These are phyloP conservation scores for Bombyx huttoni DNA, from an alignment of 2,888 invertebrate genomes.

Conservation along the genomic window DNA sequence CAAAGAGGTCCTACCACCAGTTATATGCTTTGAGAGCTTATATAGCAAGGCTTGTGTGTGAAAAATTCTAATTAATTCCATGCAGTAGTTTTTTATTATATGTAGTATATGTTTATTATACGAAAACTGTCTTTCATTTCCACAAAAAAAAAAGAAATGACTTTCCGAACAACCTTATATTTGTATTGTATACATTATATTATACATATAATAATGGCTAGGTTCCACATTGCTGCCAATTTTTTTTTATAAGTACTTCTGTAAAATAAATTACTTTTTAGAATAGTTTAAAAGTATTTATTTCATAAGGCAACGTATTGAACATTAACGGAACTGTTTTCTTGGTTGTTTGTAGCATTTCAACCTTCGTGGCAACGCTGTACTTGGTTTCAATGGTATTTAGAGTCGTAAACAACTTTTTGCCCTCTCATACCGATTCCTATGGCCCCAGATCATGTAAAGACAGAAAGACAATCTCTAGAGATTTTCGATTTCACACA, in stretches of 20 bases:
- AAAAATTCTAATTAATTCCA: too few species aligned
- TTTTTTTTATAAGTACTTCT: background rate
- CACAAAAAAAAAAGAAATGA: too few species aligned
- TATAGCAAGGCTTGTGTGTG: too few species aligned
- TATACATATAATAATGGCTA: too few species aligned
- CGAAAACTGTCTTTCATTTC: too few species aligned
- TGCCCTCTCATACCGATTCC: constrained; percentile 11
- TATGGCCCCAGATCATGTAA: background rate
- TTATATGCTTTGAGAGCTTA: too few species aligned
- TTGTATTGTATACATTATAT: too few species aligned
- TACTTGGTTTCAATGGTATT: constrained; percentile 7
- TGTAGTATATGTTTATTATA: too few species aligned
- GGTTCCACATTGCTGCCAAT: too few species aligned
- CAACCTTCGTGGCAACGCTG: constrained; percentile 2
- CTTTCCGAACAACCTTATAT: too few species aligned
- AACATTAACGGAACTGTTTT: background rate
- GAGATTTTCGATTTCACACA: background rate
- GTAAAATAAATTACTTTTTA: background rate
- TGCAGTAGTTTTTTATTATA: too few species aligned
- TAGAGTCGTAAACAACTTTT: constrained; percentile 29
- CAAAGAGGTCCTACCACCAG: too few species aligned
- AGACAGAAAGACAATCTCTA: background rate
- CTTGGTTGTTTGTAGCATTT: background rate
- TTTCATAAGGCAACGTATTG: background rate
- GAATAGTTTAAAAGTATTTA: background rate